Evolutionary conservation across 2,113 vertebrate species (phyloP), one percentile per base, ranked within the genome.

Genomic region (Sorex araneus): DNA sequence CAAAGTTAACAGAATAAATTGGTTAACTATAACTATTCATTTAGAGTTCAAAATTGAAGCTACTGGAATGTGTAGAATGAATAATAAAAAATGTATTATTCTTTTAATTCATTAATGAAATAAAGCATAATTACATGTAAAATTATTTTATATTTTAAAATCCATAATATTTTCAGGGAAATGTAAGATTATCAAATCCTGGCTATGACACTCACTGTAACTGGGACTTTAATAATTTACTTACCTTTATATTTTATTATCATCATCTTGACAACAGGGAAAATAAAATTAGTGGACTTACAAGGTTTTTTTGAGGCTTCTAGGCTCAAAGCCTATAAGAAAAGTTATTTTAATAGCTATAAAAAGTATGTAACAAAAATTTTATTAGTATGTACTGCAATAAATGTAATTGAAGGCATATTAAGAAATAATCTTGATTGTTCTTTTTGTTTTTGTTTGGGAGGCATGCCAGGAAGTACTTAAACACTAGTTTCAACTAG

Each of bases 1-100:
- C n/a, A 70, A 81, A 66, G 21, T 2, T 43, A 12, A 9, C 4
- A 34, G 19, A 84, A 40, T 3, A 40, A 43, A 5, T 43, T 60
- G 57, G 0, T 43, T 87, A 86, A n/a, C 21, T 47, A n/a, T 87
- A 86, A n/a, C 21, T 47, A n/a, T 36, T 78, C 8, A 75, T 23
- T 94, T 78, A 83, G 23, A 69, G 71, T 79, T 84, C 27, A 91
- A 93, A 93, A 67, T 83, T 84, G 25, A 63, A 77, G 19, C 83
- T 43, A 45, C 1, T 84, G 84, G 36, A 89, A 64, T 70, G 18
- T 67, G 28, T 94, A 3, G 21, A 78, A 32, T 40, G 93, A 50
- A 12, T 75, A 71, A 30, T 50, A 43, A 57, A 40, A 0, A 28
- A 47, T 60, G 6, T 4, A 6, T 19, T 60, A 60, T 60, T 21